Percentiles rank a stretch among this genome's conserved stretches.
phyloP scores from a whole-genome alignment of 2,888 invertebrate genomes.

The Physocephala rufipes region DNA sequence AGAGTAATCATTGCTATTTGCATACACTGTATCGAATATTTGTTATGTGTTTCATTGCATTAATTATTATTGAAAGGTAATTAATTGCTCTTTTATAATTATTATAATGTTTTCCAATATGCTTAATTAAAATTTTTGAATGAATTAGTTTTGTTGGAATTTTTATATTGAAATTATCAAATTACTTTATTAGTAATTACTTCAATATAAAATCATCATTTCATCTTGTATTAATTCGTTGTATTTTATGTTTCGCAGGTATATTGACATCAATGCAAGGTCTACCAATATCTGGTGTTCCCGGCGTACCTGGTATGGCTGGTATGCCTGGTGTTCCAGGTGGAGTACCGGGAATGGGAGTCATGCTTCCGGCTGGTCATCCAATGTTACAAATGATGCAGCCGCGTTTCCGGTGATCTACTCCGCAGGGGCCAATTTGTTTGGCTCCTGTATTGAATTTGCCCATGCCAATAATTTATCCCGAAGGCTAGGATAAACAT shows the following conservation, averaged over 20 bases:
- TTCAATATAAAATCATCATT: no score
- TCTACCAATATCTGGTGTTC: constrained; percentile 59
- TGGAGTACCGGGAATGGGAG: constrained; percentile 65
- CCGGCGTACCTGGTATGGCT: constrained; percentile 47
- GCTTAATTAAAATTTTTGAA: no score
- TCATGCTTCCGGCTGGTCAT: constrained; percentile 67
- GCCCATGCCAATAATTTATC: constrained; percentile 62
- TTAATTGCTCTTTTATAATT: no score
- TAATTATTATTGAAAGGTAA: no score
- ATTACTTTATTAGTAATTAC: no score
- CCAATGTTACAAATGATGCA: constrained; percentile 76
- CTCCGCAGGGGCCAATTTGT: constrained; percentile 67
- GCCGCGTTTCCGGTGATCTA: constrained; percentile 88
- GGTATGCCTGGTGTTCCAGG: constrained; percentile 51
- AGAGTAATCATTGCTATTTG: no score
- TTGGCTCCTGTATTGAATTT: constrained; percentile 61
- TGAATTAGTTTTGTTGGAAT: no score
- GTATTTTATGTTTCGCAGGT: constrained; percentile 49
- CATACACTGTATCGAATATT: no score
- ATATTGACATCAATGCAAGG: constrained; percentile 63
- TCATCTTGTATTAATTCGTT: constrained; percentile 16
- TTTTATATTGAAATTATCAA: no score
- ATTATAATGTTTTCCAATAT: no score
- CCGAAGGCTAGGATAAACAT: constrained; percentile 45
- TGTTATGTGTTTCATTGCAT: no score